These are phyloP conservation scores for Actinernus sp. DNA, from an alignment of 92 coral and sea anemone species.

Conservation along the genomic window DNA sequence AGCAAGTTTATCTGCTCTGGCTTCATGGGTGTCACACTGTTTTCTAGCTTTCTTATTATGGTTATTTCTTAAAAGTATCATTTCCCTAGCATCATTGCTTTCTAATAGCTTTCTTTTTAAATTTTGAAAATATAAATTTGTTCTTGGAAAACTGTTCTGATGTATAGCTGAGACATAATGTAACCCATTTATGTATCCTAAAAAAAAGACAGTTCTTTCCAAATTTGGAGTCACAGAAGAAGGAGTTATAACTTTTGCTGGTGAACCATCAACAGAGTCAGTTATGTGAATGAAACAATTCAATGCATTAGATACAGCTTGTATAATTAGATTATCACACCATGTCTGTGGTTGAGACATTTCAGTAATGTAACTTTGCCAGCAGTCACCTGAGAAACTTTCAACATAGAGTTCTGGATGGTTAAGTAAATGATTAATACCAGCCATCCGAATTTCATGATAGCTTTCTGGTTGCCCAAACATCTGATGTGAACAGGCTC, in stretches of 20 bases:
- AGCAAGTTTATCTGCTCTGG: too few species aligned
- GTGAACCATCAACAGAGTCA: slow-evolving; percentile 55
- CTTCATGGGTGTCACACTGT: too few species aligned
- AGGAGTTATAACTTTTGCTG: slow-evolving; percentile 56
- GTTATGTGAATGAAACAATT: slow-evolving; percentile 49
- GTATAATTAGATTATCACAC: slow-evolving; percentile 53
- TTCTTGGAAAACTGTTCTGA: too few species aligned
- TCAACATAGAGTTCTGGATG: slow-evolving; percentile 38
- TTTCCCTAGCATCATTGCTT: slow-evolving; percentile 31
- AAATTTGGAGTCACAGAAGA: slow-evolving; percentile 14
- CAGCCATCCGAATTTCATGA: slow-evolving; percentile 35
- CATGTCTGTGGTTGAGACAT: slow-evolving; percentile 52
- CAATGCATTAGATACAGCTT: slow-evolving; percentile 61
- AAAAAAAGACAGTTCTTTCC: slow-evolving; percentile 40
- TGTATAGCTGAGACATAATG: too few species aligned
- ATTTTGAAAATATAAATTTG: slow-evolving; percentile 28
- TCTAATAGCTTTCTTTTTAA: slow-evolving; percentile 34
- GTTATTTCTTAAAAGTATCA: slow-evolving; percentile 23
- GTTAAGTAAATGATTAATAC: slow-evolving; percentile 26
- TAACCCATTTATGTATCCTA: too few species aligned
- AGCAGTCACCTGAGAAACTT: slow-evolving; percentile 34
- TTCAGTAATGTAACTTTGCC: slow-evolving; percentile 45
- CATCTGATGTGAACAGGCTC: slow-evolving; percentile 19
- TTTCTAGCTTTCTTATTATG: slow-evolving; percentile 14
- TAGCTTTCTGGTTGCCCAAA: slow-evolving; percentile 10